Percentiles rank a stretch among this genome's conserved stretches.
Evolutionary conservation across 2,113 vertebrate species (phyloP).

Genomic region (Cryptomyrus ogoouensis): DNA sequence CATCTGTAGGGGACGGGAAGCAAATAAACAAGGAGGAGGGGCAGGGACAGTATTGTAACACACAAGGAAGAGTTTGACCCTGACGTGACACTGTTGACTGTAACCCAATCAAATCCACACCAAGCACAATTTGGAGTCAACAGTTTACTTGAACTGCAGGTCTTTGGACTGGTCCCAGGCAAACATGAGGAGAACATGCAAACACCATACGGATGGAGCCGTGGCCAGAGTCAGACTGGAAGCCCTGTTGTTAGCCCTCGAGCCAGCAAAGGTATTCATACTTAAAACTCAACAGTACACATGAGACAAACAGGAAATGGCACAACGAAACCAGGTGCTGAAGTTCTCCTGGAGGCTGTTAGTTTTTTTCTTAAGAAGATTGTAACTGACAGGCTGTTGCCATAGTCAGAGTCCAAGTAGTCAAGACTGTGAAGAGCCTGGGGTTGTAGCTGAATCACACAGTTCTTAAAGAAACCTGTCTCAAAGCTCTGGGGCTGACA

Average conservation of each 20-base stretch:
- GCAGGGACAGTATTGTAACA: not conserved
- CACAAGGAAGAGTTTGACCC: not conserved
- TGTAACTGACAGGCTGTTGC: not conserved
- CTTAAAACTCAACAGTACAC: not conserved
- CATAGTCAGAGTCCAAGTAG: not conserved
- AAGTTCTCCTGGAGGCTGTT: not conserved
- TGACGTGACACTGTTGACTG: not conserved
- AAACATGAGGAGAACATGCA: not conserved
- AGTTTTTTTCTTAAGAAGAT: not conserved
- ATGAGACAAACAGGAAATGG: not conserved
- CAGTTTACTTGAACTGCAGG: not conserved
- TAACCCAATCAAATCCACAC: not conserved
- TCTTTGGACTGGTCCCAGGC: not conserved
- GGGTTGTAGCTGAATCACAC: not conserved
- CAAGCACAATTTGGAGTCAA: not conserved
- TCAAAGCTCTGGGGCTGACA: constrained; percentile 59
- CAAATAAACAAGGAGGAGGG: not conserved
- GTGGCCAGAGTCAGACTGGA: not conserved
- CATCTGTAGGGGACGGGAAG: not conserved
- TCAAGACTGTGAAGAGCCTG: not conserved
- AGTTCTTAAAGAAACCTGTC: constrained; percentile 44
- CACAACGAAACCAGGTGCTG: not conserved
- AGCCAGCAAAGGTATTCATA: not conserved
- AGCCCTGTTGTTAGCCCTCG: not conserved
- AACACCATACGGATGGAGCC: not conserved